Percentiles rank a stretch among this genome's conserved stretches.
Evolutionary conservation across 92 coral and sea anemone genomes (phyloP).

Genomic region (Zoanthus sociatus): DNA sequence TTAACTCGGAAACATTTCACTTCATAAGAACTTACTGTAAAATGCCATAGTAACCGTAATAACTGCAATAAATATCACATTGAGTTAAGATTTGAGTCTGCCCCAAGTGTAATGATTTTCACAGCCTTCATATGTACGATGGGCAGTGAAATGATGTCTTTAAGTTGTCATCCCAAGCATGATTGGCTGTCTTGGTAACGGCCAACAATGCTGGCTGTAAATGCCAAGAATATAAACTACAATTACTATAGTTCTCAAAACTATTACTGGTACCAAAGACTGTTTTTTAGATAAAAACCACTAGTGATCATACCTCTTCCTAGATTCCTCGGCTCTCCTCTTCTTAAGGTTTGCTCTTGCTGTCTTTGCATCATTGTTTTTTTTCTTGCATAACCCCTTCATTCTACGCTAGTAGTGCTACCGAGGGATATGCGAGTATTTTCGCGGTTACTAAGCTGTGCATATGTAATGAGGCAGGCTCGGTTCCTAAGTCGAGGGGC

Average conservation of each 20-base stretch:
- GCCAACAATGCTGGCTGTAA: too few relatives aligned
- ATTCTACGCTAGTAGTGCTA: neutral
- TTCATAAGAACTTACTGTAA: neutral
- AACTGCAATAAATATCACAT: neutral
- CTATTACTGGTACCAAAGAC: neutral
- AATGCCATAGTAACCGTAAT: neutral
- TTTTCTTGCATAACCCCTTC: neutral
- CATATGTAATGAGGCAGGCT: too few relatives aligned
- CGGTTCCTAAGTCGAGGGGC: too few relatives aligned
- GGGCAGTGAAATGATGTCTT: neutral
- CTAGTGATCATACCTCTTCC: neutral
- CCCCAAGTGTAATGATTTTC: constrained; percentile 1
- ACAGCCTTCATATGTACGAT: neutral
- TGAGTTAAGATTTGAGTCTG: constrained; percentile 3
- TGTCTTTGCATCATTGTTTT: neutral
- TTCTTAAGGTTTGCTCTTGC: constrained; percentile 5
- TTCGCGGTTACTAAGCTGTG: too few relatives aligned
- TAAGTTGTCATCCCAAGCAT: neutral
- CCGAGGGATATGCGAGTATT: too few relatives aligned
- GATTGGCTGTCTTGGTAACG: constrained; percentile 12
- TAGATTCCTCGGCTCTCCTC: neutral
- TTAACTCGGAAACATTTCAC: neutral
- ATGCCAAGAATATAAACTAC: too few relatives aligned
- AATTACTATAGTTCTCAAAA: too few relatives aligned
- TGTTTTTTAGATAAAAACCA: neutral